Evolutionary conservation across 2,888 invertebrate species (phyloP).

Genomic region (Eledone cirrhosa): DNA sequence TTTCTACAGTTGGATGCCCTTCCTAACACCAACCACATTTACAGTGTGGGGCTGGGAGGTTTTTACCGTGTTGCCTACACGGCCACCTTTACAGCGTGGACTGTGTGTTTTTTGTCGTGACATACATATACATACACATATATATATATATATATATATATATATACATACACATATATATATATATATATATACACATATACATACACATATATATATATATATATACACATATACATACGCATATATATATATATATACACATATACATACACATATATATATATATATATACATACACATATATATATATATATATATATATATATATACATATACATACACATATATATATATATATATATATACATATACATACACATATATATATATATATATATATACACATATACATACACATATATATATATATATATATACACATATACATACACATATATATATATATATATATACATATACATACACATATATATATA

Average conservation of each 20-base stretch:
- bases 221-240: no score
- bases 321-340: not conserved
- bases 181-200: not conserved
- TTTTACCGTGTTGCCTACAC: no score
- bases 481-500: not conserved
- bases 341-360: not conserved
- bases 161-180: not conserved
- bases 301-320: not conserved
- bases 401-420: not conserved
- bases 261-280: no score
- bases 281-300: no score
- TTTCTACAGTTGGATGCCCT: no score
- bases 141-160: conserved; percentile 13
- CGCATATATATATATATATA: no score
- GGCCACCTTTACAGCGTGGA: no score
- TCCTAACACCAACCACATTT: no score
- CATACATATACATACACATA: conserved; percentile 13
- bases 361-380: no score
- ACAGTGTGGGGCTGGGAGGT: no score
- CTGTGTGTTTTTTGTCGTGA: no score
- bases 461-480: not conserved
- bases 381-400: no score
- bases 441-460: not conserved
- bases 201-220: not conserved
- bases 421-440: not conserved